A percentile compares a stretch with the other conserved stretches of the same genome.
phyloP scores from a whole-genome alignment of 2,113 vertebrate genomes.

The Cyprinus carpio region DNA sequence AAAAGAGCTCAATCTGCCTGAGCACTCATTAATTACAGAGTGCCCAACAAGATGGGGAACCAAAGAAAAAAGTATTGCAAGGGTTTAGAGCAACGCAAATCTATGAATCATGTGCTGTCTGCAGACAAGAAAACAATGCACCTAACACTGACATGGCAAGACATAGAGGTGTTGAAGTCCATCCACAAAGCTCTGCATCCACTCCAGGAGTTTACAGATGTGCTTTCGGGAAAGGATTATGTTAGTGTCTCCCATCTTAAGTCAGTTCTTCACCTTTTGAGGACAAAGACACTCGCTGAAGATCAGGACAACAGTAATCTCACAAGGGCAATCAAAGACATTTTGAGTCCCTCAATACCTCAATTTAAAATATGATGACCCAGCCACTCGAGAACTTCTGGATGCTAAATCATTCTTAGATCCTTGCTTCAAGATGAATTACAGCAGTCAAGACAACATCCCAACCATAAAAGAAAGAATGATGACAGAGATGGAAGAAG shows the following conservation, averaged over 20 bases:
- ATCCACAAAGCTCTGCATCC: background rate
- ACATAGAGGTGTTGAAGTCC: background rate
- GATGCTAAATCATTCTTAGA: background rate
- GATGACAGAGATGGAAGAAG: background rate
- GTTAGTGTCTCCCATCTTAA: background rate
- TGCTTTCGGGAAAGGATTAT: background rate
- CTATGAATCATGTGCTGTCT: background rate
- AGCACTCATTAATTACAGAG: background rate
- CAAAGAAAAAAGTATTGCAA: background rate
- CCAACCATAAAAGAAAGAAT: background rate
- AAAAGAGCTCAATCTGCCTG: too few species aligned
- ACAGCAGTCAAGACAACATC: slow-evolving; percentile 20
- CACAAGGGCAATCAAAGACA: slow-evolving; percentile 5
- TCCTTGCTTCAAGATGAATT: background rate
- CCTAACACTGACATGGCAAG: background rate
- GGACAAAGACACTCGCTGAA: background rate
- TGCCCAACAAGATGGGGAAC: background rate
- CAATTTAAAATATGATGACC: slow-evolving; percentile 8
- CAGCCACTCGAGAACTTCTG: slow-evolving; percentile 18
- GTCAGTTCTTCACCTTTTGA: background rate
- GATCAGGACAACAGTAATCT: background rate
- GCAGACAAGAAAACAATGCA: background rate
- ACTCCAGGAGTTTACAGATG: slow-evolving; percentile 1
- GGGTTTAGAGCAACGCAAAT: background rate
- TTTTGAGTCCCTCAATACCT: background rate